phyloP scores from a whole-genome alignment of 2,888 invertebrate genomes.

The Penaeus monodon region DNA sequence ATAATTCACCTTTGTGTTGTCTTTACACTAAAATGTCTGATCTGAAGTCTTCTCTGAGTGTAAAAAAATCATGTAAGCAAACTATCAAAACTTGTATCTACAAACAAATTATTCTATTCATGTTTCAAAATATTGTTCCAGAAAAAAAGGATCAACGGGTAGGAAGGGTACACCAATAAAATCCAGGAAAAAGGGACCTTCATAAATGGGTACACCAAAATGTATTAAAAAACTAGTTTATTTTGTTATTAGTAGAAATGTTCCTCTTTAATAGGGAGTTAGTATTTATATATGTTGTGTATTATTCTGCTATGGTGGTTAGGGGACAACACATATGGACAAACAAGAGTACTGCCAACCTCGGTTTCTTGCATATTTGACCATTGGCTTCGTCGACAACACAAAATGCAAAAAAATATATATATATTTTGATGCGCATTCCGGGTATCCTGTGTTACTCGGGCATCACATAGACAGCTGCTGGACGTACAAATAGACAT shows the following conservation, averaged over 20 bases:
- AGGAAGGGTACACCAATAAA: slow-evolving; percentile 27
- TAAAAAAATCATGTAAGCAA: slow-evolving; percentile 13
- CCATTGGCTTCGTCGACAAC: slow-evolving; percentile 40
- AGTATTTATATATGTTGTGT: not conserved
- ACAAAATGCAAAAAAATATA: slow-evolving; percentile 44
- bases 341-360: slow-evolving; percentile 39
- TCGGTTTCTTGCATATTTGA: slow-evolving; percentile 35
- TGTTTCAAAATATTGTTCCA: slow-evolving; percentile 7
- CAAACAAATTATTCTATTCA: not conserved
- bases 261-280: not conserved
- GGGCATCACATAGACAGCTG: slow-evolving; percentile 34
- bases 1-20: too few relatives aligned
- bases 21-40: too few relatives aligned
- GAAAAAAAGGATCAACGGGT: not conserved
- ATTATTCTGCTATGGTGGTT: slow-evolving; percentile 4
- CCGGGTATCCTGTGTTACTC: slow-evolving; percentile 31
- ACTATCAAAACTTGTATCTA: slow-evolving; percentile 13
- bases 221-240: slow-evolving; percentile 13
- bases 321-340: slow-evolving; percentile 24
- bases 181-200: not conserved
- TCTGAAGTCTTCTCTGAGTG: not conserved
- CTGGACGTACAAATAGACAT: slow-evolving; percentile 50
- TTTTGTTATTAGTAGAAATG: not conserved
- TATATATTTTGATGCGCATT: slow-evolving; percentile 51
- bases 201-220: slow-evolving; percentile 14